Conservation (phyloP, 2,888 invertebrate genomes). For the Drepana falcataria region DNA sequence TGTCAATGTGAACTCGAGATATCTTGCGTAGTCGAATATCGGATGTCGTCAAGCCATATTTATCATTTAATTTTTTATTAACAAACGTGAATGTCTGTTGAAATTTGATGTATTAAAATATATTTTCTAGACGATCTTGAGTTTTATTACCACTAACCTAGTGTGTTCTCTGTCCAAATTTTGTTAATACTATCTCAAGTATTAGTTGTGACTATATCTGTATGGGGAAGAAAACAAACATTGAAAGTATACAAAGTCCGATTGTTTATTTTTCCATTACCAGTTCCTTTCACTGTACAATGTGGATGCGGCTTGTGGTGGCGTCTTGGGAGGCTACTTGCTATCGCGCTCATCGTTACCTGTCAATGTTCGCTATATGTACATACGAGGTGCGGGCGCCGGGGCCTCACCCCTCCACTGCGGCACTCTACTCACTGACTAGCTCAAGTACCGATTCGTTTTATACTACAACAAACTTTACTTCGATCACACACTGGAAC, state of each 20-base stretch:
- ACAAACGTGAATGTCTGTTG: conserved; percentile 69
- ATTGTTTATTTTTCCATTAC: conserved; percentile 62
- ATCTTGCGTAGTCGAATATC: conserved; percentile 38
- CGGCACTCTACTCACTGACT: not conserved
- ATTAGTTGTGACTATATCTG: not conserved
- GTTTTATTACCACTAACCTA: conserved; percentile 20
- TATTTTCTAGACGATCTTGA: conserved; percentile 67
- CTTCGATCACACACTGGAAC: not conserved
- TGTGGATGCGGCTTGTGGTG: conserved; percentile 19
- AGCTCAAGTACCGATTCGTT: conserved; percentile 7
- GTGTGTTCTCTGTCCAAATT: not conserved
- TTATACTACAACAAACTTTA: conserved; percentile 19
- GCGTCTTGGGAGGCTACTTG: conserved; percentile 18
- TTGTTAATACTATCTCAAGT: not conserved
- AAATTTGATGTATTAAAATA: conserved; percentile 74
- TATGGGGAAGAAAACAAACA: conserved; percentile 31
- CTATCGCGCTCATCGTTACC: conserved; percentile 23
- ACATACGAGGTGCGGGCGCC: conserved; percentile 21
- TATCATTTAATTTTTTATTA: conserved; percentile 56
- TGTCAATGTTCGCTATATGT: conserved; percentile 52
- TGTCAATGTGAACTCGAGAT: conserved; percentile 21
- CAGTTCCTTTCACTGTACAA: conserved; percentile 54
- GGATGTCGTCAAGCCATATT: conserved; percentile 37
- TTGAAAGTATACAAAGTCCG: conserved; percentile 65
- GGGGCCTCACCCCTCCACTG: not conserved